A percentile compares a stretch with the other conserved stretches of the same genome.
Evolutionary conservation across 2,113 vertebrate species (phyloP).

Genomic region (Macheiramphus alcinus): DNA sequence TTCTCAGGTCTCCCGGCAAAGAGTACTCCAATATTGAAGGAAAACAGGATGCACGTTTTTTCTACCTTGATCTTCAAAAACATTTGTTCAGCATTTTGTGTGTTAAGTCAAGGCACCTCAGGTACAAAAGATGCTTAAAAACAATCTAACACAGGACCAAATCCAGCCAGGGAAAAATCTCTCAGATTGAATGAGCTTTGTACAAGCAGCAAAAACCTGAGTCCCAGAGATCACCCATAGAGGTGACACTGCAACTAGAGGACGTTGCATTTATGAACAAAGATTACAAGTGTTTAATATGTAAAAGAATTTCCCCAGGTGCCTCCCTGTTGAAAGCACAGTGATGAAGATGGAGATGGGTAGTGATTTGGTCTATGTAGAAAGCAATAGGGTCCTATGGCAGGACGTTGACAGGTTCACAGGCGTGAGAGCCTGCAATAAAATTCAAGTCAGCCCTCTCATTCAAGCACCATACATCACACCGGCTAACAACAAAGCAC

Average conservation of each 20-base stretch:
- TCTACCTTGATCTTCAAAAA: neutral
- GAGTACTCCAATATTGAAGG: neutral
- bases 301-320: neutral
- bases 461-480: neutral
- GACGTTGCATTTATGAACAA: neutral
- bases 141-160: neutral
- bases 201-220: neutral
- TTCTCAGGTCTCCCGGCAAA: neutral
- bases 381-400: neutral
- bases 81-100: neutral
- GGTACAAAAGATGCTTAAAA: neutral
- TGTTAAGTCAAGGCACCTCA: neutral
- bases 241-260: neutral
- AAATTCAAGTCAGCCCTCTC: neutral
- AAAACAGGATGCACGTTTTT: neutral
- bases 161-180: neutral
- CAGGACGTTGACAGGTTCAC: neutral
- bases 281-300: neutral
- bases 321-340: neutral
- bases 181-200: neutral
- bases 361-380: no score
- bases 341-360: neutral
- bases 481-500: neutral
- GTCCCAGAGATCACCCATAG: neutral
- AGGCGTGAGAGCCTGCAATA: neutral